A percentile compares a stretch with the other conserved stretches of the same genome.
Evolutionary conservation across 2,797 vertebrate species (phyloP).

Genomic region (Acipenser oxyrinchus): DNA sequence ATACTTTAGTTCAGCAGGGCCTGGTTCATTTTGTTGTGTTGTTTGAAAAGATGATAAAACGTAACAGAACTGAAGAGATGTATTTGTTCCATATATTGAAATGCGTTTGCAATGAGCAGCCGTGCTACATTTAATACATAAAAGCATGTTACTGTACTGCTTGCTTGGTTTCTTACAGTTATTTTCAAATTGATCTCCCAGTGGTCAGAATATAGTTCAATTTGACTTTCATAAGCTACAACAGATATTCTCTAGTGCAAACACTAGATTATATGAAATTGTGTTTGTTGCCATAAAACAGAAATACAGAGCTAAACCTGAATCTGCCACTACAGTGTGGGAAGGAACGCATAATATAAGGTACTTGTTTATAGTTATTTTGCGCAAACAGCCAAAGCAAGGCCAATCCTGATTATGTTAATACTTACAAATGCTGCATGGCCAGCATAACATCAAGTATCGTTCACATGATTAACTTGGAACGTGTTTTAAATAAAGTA

Average conservation of each 20-base stretch:
- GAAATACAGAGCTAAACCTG: too few species aligned
- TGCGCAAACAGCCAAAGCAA: too few species aligned
- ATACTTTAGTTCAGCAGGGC: not conserved
- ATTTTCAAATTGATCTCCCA: slow-evolving; percentile 61
- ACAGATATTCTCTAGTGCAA: slow-evolving; percentile 59
- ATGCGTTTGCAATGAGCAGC: slow-evolving; percentile 35
- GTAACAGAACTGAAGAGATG: not conserved
- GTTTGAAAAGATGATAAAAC: not conserved
- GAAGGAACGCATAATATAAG: too few species aligned
- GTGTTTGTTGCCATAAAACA: too few species aligned
- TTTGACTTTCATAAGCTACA: slow-evolving; percentile 75
- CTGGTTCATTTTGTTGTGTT: not conserved
- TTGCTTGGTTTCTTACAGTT: slow-evolving; percentile 53
- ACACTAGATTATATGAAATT: slow-evolving; percentile 25
- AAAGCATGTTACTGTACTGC: slow-evolving; percentile 37
- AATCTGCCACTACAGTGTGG: too few species aligned
- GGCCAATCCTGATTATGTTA: too few species aligned
- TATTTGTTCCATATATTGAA: slow-evolving; percentile 27
- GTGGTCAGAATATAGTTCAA: slow-evolving; percentile 72
- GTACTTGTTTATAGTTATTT: too few species aligned
- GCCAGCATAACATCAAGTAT: too few species aligned
- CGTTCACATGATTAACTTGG: too few species aligned
- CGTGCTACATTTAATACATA: slow-evolving; percentile 37
- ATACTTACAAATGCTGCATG: too few species aligned
- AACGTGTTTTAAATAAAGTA: too few species aligned